These are phyloP conservation scores for Pinna nobilis DNA, from an alignment of 1,140 invertebrate genomes.

Conservation along the genomic window DNA sequence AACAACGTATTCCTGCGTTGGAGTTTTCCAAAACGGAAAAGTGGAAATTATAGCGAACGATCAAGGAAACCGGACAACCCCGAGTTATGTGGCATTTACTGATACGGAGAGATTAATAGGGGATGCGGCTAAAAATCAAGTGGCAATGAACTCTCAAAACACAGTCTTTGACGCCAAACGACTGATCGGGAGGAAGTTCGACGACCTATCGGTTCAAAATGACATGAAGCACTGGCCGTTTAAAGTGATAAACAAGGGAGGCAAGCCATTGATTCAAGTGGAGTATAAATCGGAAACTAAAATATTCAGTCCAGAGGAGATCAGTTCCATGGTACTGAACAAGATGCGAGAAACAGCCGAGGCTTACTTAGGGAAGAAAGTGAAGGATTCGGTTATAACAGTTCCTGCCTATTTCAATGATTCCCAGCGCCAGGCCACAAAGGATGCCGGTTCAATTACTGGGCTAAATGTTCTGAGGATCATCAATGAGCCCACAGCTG, in stretches of 20 bases:
- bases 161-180: constrained; percentile 86
- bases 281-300: constrained; percentile 93
- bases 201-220: constrained; percentile 82
- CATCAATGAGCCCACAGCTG: constrained; percentile 76
- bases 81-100: constrained; percentile 91
- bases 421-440: constrained; percentile 73
- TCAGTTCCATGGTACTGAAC: constrained; percentile 90
- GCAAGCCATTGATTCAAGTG: constrained; percentile 88
- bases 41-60: constrained; percentile 95
- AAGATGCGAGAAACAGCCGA: constrained; percentile 96
- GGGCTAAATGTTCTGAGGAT: constrained; percentile 78
- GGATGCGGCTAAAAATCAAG: constrained; percentile 96
- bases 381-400: constrained; percentile 55
- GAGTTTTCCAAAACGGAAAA: constrained; percentile 82
- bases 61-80: constrained; percentile 92
- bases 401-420: constrained; percentile 78
- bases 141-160: constrained; percentile 89
- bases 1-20: constrained; percentile 75
- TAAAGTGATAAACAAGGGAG: constrained; percentile 88
- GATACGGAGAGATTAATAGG: constrained; percentile 92
- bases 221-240: constrained; percentile 82
- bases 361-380: constrained; percentile 80
- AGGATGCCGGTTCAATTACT: constrained; percentile 76
- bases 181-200: constrained; percentile 84
- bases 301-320: constrained; percentile 93